phyloP scores from a whole-genome alignment of 2,888 invertebrate species.

The Chromoteleia sp. region DNA sequence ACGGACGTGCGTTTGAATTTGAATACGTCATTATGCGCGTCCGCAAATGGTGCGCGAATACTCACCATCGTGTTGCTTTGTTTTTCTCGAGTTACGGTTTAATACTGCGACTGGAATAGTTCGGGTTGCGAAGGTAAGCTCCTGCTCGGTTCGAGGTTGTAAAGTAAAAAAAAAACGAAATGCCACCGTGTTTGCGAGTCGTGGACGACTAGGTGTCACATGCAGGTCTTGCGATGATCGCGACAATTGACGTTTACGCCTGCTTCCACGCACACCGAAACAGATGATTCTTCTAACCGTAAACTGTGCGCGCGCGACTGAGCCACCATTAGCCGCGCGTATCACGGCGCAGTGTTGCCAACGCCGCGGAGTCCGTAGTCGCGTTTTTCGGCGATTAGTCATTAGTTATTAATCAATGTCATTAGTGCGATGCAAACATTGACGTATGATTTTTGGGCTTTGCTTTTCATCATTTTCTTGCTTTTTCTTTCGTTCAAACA shows the following conservation, averaged over 20 bases:
- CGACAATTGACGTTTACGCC: slow-evolving; percentile 26
- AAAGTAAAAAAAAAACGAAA: slow-evolving; percentile 17
- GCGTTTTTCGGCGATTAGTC: slow-evolving; percentile 7
- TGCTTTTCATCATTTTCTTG: no score
- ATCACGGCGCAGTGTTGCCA: slow-evolving; percentile 8
- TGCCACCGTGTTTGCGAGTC: no score
- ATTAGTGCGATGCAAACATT: no score
- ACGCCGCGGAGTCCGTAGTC: no score
- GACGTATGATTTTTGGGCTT: no score
- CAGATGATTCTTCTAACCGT: slow-evolving; percentile 45
- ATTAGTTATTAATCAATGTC: background rate
- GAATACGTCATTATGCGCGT: background rate
- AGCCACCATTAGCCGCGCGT: background rate
- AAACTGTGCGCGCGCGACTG: slow-evolving; percentile 38
- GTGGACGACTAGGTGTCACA: no score
- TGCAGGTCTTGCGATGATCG: slow-evolving; percentile 14
- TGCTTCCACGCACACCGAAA: slow-evolving; percentile 24
- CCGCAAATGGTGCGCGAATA: no score
- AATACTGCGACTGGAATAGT: slow-evolving; percentile 32
- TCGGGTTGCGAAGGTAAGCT: no score
- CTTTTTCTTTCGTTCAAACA: no score
- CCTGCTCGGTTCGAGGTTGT: no score
- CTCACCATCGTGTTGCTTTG: slow-evolving; percentile 31
- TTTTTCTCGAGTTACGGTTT: background rate
- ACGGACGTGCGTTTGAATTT: no score